These are phyloP conservation scores for Neoscelio sp. DNA, from an alignment of 2,888 invertebrate species.

Conservation along the genomic window DNA sequence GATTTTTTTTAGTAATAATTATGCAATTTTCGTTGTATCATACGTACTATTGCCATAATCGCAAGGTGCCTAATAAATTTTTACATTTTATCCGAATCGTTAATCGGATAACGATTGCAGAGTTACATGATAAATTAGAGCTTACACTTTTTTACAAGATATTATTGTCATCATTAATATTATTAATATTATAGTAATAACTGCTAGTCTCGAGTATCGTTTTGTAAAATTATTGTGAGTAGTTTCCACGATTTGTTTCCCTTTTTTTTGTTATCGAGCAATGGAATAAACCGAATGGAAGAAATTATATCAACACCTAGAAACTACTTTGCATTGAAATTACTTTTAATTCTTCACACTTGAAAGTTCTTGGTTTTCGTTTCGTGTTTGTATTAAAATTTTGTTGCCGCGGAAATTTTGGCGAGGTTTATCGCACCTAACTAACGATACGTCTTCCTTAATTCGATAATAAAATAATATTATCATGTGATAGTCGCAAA, in stretches of 20 bases:
- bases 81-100: constrained; percentile 40
- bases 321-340: constrained; percentile 12
- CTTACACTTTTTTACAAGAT: constrained; percentile 45
- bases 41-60: constrained; percentile 68
- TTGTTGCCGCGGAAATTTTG: constrained; percentile 27
- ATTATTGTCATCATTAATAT: constrained; percentile 59
- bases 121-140: constrained; percentile 35
- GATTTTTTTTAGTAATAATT: constrained; percentile 3
- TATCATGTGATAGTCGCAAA: constrained; percentile 25
- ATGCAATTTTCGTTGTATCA: constrained; percentile 47
- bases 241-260: too few species aligned
- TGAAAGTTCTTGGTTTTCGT: neutral
- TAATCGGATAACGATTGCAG: constrained; percentile 14
- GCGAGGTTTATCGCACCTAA: constrained; percentile 31
- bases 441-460: constrained; percentile 60
- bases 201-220: constrained; percentile 78
- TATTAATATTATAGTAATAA: constrained; percentile 75
- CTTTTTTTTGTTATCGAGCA: too few species aligned
- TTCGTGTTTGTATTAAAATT: constrained; percentile 9
- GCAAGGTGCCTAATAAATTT: constrained; percentile 72
- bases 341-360: neutral
- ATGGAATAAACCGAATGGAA: too few species aligned
- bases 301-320: too few species aligned
- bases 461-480: constrained; percentile 51
- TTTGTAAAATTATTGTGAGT: too few species aligned